These are phyloP conservation scores for Campodea augens DNA, from an alignment of 1,140 invertebrate genomes.

Conservation along the genomic window DNA sequence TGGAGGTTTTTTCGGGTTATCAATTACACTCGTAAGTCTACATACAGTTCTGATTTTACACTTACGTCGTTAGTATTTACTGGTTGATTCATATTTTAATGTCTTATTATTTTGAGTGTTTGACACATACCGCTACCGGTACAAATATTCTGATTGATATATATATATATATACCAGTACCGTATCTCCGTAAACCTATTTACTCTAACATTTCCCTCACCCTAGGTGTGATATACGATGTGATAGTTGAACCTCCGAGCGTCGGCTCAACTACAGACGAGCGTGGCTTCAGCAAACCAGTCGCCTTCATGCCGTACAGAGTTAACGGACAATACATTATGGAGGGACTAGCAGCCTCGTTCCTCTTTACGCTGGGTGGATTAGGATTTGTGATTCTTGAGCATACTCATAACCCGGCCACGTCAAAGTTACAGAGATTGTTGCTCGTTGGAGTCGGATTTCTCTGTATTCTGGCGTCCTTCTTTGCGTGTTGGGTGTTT, in stretches of 20 bases:
- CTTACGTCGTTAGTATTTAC: too few relatives aligned
- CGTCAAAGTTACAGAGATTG: slow-evolving; percentile 79
- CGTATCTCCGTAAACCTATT: too few relatives aligned
- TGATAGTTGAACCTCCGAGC: slow-evolving; percentile 94
- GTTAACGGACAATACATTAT: slow-evolving; percentile 98
- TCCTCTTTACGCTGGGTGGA: slow-evolving; percentile 87
- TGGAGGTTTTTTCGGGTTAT: too few relatives aligned
- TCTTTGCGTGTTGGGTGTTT: slow-evolving; percentile 92
- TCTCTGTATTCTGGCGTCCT: slow-evolving; percentile 79
- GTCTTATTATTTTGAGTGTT: too few relatives aligned
- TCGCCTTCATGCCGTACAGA: slow-evolving; percentile 95
- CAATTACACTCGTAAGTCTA: too few relatives aligned
- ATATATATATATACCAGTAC: too few relatives aligned
- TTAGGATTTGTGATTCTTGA: slow-evolving; percentile 93
- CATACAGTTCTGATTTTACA: too few relatives aligned
- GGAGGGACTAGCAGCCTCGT: slow-evolving; percentile 92
- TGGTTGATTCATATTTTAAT: too few relatives aligned
- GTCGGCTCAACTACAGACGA: slow-evolving; percentile 95
- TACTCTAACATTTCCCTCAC: slow-evolving; percentile 15
- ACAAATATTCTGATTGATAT: too few relatives aligned
- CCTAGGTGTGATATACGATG: slow-evolving; percentile 92
- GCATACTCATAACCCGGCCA: slow-evolving; percentile 75
- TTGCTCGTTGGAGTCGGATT: slow-evolving; percentile 83
- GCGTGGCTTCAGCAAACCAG: slow-evolving; percentile 81
- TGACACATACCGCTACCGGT: too few relatives aligned